Evolutionary conservation across 2,113 vertebrate species (phyloP).

Genomic region (Brachionichthys hirsutus): DNA sequence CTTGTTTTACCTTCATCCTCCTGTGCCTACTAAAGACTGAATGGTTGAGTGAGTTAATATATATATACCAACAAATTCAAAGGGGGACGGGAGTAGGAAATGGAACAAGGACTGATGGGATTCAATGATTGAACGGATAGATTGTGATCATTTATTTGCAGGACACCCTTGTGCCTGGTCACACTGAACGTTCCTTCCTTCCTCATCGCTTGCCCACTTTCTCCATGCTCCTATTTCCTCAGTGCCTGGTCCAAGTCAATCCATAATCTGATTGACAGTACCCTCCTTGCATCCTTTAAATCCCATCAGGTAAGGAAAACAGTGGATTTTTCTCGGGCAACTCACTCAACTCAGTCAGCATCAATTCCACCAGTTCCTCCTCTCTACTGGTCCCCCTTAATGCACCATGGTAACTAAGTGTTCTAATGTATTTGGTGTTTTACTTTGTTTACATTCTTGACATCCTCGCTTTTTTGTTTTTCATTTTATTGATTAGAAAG

Average conservation of each 20-base stretch:
- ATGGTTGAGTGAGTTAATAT: not conserved
- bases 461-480: constrained; percentile 15
- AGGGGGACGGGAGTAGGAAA: constrained; percentile 3
- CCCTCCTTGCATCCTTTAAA: constrained; percentile 24
- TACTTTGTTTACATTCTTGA: constrained; percentile 44
- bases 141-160: constrained; percentile 14
- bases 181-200: constrained; percentile 8
- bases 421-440: constrained; percentile 43
- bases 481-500: not conserved
- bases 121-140: constrained; percentile 2
- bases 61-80: not conserved
- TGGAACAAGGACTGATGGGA: not conserved
- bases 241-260: constrained; percentile 50
- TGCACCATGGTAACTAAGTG: constrained; percentile 17
- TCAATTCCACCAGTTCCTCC: not conserved
- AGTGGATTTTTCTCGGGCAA: constrained; percentile 10
- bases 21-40: constrained; percentile 53
- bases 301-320: constrained; percentile 22
- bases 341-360: not conserved
- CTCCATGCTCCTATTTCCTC: constrained; percentile 31
- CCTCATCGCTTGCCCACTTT: not conserved
- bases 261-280: constrained; percentile 29
- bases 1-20: constrained; percentile 46
- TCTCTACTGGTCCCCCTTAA: not conserved
- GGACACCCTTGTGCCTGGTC: constrained; percentile 30